Percentiles rank a stretch among this genome's conserved stretches.
phyloP scores from a whole-genome alignment of 2,888 invertebrate species.

The Ichneumon xanthorius region DNA sequence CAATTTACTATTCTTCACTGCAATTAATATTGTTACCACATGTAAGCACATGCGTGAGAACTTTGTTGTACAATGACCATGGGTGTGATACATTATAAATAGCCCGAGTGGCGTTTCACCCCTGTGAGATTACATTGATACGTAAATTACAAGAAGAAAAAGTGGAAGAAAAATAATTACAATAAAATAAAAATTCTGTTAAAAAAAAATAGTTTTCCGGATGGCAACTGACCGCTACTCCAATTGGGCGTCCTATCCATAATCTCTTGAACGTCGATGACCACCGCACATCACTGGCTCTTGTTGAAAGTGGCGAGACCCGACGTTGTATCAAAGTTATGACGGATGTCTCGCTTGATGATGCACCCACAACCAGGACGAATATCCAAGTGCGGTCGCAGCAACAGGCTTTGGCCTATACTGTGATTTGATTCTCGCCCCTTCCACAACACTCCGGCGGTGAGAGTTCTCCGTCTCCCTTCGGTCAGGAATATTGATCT shows the following conservation, averaged over 20 bases:
- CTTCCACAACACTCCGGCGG: slow-evolving; percentile 70
- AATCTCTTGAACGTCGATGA: slow-evolving; percentile 77
- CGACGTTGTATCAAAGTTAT: slow-evolving; percentile 22
- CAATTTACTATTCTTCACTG: not conserved
- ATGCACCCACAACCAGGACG: slow-evolving; percentile 69
- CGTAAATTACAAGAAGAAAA: not conserved
- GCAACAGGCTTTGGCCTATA: slow-evolving; percentile 84
- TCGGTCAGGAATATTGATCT: slow-evolving; percentile 83
- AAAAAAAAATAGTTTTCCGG: slow-evolving; percentile 19
- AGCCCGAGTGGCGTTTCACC: slow-evolving; percentile 7
- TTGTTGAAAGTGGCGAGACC: slow-evolving; percentile 58
- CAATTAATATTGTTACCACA: slow-evolving; percentile 10
- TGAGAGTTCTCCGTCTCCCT: slow-evolving; percentile 75
- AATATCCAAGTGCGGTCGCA: slow-evolving; percentile 77
- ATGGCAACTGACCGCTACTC: slow-evolving; percentile 79
- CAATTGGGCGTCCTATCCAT: slow-evolving; percentile 82
- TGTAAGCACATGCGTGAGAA: not conserved
- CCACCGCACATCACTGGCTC: slow-evolving; percentile 81
- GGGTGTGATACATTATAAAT: slow-evolving; percentile 40
- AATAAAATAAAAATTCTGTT: not conserved
- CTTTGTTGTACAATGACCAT: slow-evolving; percentile 10
- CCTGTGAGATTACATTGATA: not conserved
- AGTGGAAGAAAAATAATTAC: slow-evolving; percentile 9
- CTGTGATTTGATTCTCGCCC: slow-evolving; percentile 78
- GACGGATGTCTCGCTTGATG: slow-evolving; percentile 51